A percentile compares a stretch with the other conserved stretches of the same genome.
Conservation (phyloP, 2,888 invertebrate species). For the Dynastes hyllus region DNA sequence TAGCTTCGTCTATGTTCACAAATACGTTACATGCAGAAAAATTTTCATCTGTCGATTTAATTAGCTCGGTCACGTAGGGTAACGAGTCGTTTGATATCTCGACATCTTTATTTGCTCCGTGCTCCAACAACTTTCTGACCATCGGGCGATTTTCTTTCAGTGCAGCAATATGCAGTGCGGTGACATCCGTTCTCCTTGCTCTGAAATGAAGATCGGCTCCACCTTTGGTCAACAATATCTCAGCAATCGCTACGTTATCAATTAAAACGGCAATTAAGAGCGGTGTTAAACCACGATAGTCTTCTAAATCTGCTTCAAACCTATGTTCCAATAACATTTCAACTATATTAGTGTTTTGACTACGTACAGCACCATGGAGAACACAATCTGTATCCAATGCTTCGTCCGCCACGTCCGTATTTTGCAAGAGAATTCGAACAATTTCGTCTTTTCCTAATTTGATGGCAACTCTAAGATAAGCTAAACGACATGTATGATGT, state of each 20-base stretch:
- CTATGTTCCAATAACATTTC: background rate
- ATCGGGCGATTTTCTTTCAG: background rate
- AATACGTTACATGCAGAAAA: too few species aligned
- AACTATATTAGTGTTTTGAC: background rate
- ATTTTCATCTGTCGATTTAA: too few species aligned
- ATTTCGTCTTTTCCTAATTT: background rate
- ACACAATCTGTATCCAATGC: too few species aligned
- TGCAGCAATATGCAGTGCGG: background rate
- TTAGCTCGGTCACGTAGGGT: too few species aligned
- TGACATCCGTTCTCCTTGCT: background rate
- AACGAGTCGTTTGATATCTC: background rate
- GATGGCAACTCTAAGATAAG: background rate
- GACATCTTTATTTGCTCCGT: background rate
- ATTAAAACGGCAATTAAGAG: too few species aligned
- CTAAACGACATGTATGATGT: background rate
- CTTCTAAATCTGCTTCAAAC: background rate
- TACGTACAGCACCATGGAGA: background rate
- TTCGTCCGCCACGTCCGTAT: background rate
- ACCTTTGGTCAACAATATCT: too few species aligned
- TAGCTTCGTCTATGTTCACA: too few species aligned
- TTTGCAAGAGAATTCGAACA: background rate
- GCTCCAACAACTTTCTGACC: background rate
- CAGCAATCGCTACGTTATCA: too few species aligned
- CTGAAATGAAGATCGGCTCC: background rate
- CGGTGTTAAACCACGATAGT: background rate